These are phyloP conservation scores for Oligia fasciuncula DNA, from an alignment of 2,888 invertebrate genomes.

Conservation along the genomic window DNA sequence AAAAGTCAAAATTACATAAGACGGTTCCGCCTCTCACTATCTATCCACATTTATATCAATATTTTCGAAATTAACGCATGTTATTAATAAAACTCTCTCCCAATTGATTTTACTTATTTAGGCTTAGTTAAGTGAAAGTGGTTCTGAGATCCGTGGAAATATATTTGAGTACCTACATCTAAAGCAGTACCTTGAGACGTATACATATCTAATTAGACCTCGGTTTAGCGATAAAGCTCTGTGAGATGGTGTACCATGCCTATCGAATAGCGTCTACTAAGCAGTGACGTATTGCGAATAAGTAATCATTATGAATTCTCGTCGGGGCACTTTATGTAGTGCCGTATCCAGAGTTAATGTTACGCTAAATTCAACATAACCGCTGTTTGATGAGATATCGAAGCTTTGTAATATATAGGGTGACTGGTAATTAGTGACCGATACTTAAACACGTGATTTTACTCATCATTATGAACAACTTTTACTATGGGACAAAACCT, in stretches of 20 bases:
- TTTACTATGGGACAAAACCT: too few species aligned
- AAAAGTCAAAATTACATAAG: background rate
- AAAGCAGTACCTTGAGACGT: background rate
- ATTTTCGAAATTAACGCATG: background rate
- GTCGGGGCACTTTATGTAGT: too few species aligned
- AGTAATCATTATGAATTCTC: conserved; percentile 40
- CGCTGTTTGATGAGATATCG: conserved; percentile 15
- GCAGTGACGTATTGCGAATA: too few species aligned
- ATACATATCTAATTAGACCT: background rate
- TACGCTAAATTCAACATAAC: conserved; percentile 21
- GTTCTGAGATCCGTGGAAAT: background rate
- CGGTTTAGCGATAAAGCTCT: background rate
- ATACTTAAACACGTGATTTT: too few species aligned
- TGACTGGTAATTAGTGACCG: too few species aligned
- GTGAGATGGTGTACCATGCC: background rate
- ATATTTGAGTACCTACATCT: too few species aligned
- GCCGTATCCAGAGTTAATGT: background rate
- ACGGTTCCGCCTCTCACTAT: background rate
- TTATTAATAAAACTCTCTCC: background rate
- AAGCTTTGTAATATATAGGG: background rate
- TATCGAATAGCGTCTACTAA: conserved; percentile 5
- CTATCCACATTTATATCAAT: background rate
- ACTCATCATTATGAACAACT: too few species aligned
- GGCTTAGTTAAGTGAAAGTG: background rate
- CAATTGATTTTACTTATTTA: background rate